Evolutionary conservation across 2,797 vertebrate genomes (phyloP), one percentile per base, ranked within the genome.

Genomic region (Platalea minor): DNA sequence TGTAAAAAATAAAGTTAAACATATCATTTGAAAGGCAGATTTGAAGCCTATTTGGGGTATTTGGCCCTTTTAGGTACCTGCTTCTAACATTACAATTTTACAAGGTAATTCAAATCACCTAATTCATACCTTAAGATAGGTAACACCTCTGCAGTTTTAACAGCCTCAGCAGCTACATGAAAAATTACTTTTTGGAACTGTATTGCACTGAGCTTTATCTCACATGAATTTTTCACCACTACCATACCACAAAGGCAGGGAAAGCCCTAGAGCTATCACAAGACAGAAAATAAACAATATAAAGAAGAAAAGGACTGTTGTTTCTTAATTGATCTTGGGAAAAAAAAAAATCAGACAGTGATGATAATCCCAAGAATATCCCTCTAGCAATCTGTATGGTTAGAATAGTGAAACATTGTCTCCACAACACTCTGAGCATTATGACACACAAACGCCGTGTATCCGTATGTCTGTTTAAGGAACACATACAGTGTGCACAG

Each of bases 381-480:
- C 19, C 26, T 54, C 12, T 64, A 73, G 26, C 19, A 69, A 67
- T 72, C 5, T 56, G 5, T 35, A 45, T 5, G 39, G 11, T 19
- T 76, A 33, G 20, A 87, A 75, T 6, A 79, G 17, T n/a, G 41
- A 78, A 78, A 60, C 50, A 20, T 48, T n/a, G 21, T 31, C n/a
- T 78, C 39, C 28, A 51, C 48, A 51, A 37, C 12, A 53, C 12
- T 10, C 37, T 39, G 5, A 82, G 11, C 3, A 5, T 69, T 59
- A 14, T 18, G 29, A n/a, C 41, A 26, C 9, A 7, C 6, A 26
- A 65, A 29, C 1, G 2, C 4, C 35, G 1, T 37, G 8, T 39
- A 33, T 51, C 21, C 64, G 13, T 37, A n/a, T 7, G 20, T 29
- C 37, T 70, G 24, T 77, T 79, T 80, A 75, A 87, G 20, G 25